A percentile compares a stretch with the other conserved stretches of the same genome.
phyloP scores from a whole-genome alignment of 2,797 vertebrate genomes.

The Neopelma chrysocephalum region DNA sequence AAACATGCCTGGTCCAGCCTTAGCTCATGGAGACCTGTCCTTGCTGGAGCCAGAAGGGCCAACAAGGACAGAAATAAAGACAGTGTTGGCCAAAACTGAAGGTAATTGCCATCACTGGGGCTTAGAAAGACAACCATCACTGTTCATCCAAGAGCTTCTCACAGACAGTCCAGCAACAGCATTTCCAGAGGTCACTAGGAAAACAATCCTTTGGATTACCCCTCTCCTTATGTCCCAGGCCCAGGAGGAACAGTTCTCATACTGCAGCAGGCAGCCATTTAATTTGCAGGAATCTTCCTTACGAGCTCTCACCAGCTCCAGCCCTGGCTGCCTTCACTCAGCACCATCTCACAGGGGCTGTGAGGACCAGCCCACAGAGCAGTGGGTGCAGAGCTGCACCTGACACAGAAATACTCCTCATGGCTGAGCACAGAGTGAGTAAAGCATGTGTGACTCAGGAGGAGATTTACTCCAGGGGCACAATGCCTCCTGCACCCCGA shows the following conservation, averaged over 20 bases:
- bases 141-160: background rate
- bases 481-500: background rate
- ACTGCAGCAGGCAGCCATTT: background rate
- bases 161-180: background rate
- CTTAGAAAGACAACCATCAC: background rate
- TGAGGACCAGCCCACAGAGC: background rate
- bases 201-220: background rate
- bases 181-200: background rate
- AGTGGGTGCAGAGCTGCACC: background rate
- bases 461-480: background rate
- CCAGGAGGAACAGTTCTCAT: background rate
- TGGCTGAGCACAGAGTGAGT: background rate
- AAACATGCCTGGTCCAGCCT: background rate
- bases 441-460: background rate
- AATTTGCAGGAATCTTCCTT: background rate
- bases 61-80: background rate
- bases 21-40: background rate
- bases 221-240: background rate
- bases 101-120: background rate
- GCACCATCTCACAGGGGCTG: background rate
- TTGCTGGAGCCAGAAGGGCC: background rate
- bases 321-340: background rate
- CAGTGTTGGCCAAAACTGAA: background rate
- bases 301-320: background rate
- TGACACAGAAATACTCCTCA: background rate